Evolutionary conservation across 2,888 invertebrate species (phyloP), one percentile per base, ranked within the genome.

Genomic region (Protophormia terraenovae): DNA sequence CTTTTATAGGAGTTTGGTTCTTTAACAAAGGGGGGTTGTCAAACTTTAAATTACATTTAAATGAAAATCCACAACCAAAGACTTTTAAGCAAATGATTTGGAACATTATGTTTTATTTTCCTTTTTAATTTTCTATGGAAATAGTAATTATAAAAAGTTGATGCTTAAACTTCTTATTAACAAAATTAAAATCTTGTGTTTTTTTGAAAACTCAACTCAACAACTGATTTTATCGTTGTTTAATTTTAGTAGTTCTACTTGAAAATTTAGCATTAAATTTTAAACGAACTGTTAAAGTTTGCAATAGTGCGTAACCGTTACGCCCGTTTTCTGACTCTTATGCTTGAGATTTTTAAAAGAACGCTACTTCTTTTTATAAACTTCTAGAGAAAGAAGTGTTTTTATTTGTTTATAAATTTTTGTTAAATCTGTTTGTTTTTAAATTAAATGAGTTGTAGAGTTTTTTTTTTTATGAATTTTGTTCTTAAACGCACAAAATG

Each of bases 281-380:
- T 85, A 83, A 87, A 87, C 86, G 87, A 87, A 87, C 87, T 87
- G 87, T 87, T 86, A 80, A 87, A 86, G 80, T 83, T 38, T 73
- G 84, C 87, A 86, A 87, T 87, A 73, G 83, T 29, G 84, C 84
- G 84, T 69, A 87, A 85, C 87, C 85, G 86, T 86, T 86, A 87
- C 87, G 84, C 75, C 53, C 79, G 76, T 41, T 83, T 72, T 71
- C n/a, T n/a, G n/a, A n/a, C n/a, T n/a, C n/a, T n/a, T n/a, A n/a
- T n/a, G n/a, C n/a, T n/a, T n/a, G n/a, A n/a, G n/a, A n/a, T n/a
- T n/a, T n/a, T n/a, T n/a, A n/a, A n/a, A n/a, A n/a, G n/a, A n/a
- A n/a, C n/a, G n/a, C n/a, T n/a, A n/a, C n/a, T n/a, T n/a, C n/a
- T n/a, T n/a, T n/a, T n/a, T n/a, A n/a, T n/a, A n/a, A n/a, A n/a